Conservation (phyloP, 2,797 vertebrate genomes). For the Galagoides demidoff region DNA sequence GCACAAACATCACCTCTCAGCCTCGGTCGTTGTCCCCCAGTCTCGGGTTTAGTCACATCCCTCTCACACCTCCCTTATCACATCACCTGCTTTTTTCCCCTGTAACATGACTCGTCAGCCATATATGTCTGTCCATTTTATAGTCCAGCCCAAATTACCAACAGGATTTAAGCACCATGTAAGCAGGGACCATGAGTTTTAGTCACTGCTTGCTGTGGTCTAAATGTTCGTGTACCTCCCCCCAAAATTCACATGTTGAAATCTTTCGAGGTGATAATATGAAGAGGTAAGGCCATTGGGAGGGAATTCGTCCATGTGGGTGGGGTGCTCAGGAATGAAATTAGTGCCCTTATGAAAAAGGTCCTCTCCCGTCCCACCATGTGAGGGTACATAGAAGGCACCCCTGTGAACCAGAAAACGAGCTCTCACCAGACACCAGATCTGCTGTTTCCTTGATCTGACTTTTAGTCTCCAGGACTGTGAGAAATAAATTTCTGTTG, state of each 20-base stretch:
- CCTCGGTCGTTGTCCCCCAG: neutral
- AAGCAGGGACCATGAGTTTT: neutral
- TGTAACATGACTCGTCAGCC: neutral
- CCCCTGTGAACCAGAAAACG: fast-evolving
- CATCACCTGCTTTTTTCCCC: neutral
- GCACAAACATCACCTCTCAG: neutral
- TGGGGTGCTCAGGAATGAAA: neutral
- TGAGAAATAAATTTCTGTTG: neutral
- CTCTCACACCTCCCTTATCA: neutral
- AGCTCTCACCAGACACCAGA: neutral
- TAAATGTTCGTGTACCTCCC: neutral
- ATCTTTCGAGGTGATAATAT: neutral
- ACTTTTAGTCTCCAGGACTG: neutral
- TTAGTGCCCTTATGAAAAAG: neutral
- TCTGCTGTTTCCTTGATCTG: neutral
- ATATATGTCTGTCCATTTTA: neutral
- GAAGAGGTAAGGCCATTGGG: neutral
- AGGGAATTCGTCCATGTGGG: neutral
- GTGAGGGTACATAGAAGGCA: neutral
- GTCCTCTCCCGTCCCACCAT: neutral
- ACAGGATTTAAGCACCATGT: fast-evolving
- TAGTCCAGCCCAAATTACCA: neutral
- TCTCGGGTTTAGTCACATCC: no score
- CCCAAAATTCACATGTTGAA: neutral
- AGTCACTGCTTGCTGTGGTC: neutral